Conservation (phyloP, 1,140 invertebrate genomes). For the Sitobion miscanthi region DNA sequence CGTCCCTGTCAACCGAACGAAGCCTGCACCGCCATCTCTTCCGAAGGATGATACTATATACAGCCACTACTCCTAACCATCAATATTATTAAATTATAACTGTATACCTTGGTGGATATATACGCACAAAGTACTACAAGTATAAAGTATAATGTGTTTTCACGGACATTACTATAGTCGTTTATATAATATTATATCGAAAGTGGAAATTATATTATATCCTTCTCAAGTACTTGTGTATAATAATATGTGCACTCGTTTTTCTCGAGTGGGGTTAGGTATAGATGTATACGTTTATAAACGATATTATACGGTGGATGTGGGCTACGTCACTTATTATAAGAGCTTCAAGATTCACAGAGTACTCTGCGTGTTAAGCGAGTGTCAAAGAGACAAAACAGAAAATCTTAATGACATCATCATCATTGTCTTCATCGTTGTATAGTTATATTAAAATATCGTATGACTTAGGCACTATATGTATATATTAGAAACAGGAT, state of each 20-base stretch:
- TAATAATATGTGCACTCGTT: neutral
- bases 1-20: neutral
- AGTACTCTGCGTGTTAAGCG: neutral
- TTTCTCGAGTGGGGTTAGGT: neutral
- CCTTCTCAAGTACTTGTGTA: neutral
- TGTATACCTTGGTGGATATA: neutral
- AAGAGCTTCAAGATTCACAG: neutral
- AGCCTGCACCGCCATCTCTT: neutral
- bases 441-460: neutral
- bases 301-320: neutral
- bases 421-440: too few species aligned
- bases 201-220: neutral
- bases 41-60: neutral
- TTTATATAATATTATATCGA: neutral
- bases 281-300: neutral
- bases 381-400: neutral
- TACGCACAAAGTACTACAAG: neutral
- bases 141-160: neutral
- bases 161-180: neutral
- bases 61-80: neutral
- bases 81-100: neutral
- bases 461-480: too few species aligned
- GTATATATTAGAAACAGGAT: too few species aligned
- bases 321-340: neutral
- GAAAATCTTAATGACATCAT: neutral